Conservation (phyloP, 2,888 invertebrate species). For the Orthosia gracilis region DNA sequence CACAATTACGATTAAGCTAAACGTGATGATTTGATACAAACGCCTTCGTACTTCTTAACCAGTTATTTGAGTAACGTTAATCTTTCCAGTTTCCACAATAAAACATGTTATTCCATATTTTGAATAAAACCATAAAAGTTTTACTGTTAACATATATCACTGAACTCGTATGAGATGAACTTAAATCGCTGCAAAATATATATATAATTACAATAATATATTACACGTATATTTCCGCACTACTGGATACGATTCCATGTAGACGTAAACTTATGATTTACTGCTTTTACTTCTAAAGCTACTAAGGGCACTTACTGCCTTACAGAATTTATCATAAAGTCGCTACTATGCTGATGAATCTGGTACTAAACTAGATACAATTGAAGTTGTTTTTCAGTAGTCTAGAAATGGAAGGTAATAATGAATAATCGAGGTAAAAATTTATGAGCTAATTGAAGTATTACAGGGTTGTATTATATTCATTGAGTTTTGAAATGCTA, state of each 20-base stretch:
- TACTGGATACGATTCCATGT: slow-evolving; percentile 35
- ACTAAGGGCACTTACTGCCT: slow-evolving; percentile 28
- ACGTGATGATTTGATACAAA: neutral
- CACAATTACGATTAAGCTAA: neutral
- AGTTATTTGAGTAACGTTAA: neutral
- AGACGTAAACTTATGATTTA: slow-evolving; percentile 57
- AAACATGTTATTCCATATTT: neutral
- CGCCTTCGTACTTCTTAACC: too few species aligned
- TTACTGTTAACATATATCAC: neutral
- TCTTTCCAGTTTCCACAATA: neutral
- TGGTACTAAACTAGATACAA: slow-evolving; percentile 2
- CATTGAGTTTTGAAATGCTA: neutral
- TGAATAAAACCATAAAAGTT: neutral
- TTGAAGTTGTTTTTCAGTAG: neutral
- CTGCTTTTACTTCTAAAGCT: slow-evolving; percentile 31
- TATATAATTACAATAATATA: slow-evolving; percentile 19
- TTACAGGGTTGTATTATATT: neutral
- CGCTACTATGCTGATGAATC: slow-evolving; percentile 32
- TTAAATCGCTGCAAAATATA: slow-evolving; percentile 8
- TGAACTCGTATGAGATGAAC: slow-evolving; percentile 3
- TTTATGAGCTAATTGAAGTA: neutral
- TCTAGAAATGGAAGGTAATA: neutral
- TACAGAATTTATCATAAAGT: slow-evolving; percentile 22
- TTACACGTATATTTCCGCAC: slow-evolving; percentile 27
- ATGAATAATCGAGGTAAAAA: neutral